Conservation (phyloP, 1,140 invertebrate species). For the Alviniconcha marisindica region DNA sequence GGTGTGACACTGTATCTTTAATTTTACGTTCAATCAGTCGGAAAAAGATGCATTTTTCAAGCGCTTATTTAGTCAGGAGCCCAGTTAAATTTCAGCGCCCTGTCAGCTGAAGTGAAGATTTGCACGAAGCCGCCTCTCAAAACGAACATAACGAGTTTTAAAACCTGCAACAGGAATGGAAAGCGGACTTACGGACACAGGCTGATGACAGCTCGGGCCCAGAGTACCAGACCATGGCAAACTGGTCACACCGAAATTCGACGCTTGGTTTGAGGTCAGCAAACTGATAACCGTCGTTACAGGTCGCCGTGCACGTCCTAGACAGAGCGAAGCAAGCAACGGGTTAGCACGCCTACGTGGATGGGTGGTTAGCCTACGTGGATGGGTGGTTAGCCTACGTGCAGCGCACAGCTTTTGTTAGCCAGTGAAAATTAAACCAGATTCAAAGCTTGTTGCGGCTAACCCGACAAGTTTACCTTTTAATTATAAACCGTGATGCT, state of each 20-base stretch:
- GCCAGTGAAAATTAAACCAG: background rate
- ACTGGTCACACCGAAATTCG: slow-evolving; percentile 27
- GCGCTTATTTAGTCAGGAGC: no score
- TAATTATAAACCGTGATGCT: no score
- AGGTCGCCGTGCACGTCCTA: slow-evolving; percentile 18
- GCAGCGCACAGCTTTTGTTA: background rate
- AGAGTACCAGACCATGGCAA: background rate
- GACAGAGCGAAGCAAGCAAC: background rate
- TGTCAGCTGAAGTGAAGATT: no score
- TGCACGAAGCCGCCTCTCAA: no score
- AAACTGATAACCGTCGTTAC: slow-evolving; percentile 27
- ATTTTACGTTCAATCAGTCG: no score
- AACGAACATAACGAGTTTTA: no score
- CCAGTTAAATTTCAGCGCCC: no score
- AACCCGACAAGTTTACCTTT: no score
- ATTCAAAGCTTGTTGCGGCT: background rate
- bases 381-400: background rate
- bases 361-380: background rate
- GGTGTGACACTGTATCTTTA: no score
- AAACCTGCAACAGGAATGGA: no score
- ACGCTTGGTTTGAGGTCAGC: background rate
- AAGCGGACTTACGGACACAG: slow-evolving; percentile 30
- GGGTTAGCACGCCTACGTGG: background rate
- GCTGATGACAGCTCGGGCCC: slow-evolving; percentile 23
- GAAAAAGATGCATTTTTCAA: no score